Evolutionary conservation across 2,113 vertebrate species (phyloP).

Genomic region (Euleptes europaea): DNA sequence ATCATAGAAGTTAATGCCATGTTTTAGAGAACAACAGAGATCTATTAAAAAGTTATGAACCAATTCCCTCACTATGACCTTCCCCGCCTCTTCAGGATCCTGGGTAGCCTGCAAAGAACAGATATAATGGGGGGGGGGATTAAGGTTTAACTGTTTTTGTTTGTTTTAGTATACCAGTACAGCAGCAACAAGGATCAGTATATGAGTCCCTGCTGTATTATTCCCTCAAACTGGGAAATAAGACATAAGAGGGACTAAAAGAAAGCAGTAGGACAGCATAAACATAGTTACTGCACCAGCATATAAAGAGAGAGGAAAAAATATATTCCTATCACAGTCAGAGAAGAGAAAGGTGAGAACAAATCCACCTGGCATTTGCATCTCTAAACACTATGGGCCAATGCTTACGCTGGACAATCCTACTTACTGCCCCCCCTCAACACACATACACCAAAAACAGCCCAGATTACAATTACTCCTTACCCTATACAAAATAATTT

Average conservation of each 20-base stretch:
- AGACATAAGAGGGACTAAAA: not conserved
- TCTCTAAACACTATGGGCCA: not conserved
- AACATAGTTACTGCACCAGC: not conserved
- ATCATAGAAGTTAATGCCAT: constrained; percentile 93
- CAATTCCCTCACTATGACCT: constrained; percentile 80
- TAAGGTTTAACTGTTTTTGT: not conserved
- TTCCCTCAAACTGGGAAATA: not conserved
- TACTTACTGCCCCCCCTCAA: too few species aligned
- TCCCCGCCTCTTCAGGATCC: constrained; percentile 74
- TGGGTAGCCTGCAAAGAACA: constrained; percentile 48
- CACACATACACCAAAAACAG: not conserved
- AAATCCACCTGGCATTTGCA: not conserved
- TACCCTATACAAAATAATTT: not conserved
- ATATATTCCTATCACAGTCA: not conserved
- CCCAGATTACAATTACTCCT: not conserved
- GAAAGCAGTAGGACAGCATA: not conserved
- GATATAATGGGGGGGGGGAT: not conserved
- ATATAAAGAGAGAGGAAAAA: not conserved
- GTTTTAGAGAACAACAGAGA: constrained; percentile 91
- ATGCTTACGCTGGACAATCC: not conserved
- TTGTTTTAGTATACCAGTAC: not conserved
- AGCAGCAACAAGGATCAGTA: not conserved
- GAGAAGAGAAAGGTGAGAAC: not conserved
- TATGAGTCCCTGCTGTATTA: rapidly evolving
- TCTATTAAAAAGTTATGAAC: constrained; percentile 89